Conservation (phyloP, 2,797 vertebrate species). For the Aldrovandia affinis region DNA sequence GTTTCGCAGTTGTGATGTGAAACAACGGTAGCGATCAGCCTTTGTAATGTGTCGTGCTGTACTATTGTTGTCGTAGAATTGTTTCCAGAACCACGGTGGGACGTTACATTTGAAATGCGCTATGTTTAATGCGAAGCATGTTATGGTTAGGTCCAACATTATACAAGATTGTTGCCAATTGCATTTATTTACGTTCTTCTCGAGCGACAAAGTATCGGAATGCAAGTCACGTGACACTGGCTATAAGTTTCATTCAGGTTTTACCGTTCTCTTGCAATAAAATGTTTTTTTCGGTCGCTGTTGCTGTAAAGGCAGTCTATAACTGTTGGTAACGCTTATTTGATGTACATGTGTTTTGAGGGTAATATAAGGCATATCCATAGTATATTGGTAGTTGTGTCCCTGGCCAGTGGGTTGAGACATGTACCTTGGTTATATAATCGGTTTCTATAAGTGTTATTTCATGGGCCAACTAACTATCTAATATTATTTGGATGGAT, state of each 20-base stretch:
- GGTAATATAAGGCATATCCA: conserved; percentile 7
- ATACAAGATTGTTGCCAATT: neutral
- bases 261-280: neutral
- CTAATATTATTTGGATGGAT: neutral
- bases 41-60: neutral
- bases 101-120: neutral
- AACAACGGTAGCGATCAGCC: neutral
- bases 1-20: neutral
- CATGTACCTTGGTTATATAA: neutral
- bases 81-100: neutral
- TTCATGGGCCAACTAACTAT: too few relatives aligned
- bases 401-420: neutral
- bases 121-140: neutral
- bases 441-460: too few relatives aligned
- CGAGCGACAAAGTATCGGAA: conserved; percentile 22
- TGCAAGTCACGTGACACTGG: conserved; percentile 29
- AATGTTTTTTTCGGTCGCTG: neutral
- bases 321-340: neutral
- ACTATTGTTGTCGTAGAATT: conserved; percentile 2
- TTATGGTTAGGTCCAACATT: neutral
- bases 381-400: neutral
- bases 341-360: neutral
- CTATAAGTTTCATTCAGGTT: neutral
- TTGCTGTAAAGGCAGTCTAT: neutral
- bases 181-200: neutral